Conservation (phyloP, 2,888 invertebrate species). For the Apodemia zela region DNA sequence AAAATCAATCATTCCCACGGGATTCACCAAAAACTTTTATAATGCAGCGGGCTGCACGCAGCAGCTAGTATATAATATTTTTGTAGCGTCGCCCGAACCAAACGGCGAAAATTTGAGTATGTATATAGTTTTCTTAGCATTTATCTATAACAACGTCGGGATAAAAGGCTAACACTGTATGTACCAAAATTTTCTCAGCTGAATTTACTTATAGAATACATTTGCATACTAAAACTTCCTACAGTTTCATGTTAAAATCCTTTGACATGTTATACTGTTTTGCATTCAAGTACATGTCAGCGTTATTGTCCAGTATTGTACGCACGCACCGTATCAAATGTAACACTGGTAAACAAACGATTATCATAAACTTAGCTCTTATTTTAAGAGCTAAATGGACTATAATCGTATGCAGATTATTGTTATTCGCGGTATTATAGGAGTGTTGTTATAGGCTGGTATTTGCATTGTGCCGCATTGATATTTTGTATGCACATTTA, state of each 20-base stretch:
- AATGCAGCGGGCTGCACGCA: too few species aligned
- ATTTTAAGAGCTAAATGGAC: constrained; percentile 28
- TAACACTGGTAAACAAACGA: constrained; percentile 24
- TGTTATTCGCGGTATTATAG: constrained; percentile 35
- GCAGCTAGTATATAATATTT: too few species aligned
- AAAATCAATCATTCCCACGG: too few species aligned
- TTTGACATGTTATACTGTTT: constrained; percentile 60
- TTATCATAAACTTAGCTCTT: constrained; percentile 32
- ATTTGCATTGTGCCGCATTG: constrained; percentile 67
- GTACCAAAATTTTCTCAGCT: not conserved
- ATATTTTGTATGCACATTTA: constrained; percentile 77
- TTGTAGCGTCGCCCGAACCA: too few species aligned
- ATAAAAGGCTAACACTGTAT: not conserved
- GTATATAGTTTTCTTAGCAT: too few species aligned
- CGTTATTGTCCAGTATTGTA: constrained; percentile 69
- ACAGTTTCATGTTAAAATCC: constrained; percentile 61
- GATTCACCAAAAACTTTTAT: too few species aligned
- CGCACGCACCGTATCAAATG: constrained; percentile 29
- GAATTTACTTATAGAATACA: constrained; percentile 24
- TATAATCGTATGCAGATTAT: constrained; percentile 35
- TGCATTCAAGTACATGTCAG: constrained; percentile 72
- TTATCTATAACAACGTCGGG: too few species aligned
- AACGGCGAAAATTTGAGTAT: too few species aligned
- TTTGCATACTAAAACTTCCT: constrained; percentile 56
- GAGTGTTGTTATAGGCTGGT: constrained; percentile 45